Percentiles rank a stretch among this genome's conserved stretches.
phyloP scores from a whole-genome alignment of 1,140 invertebrate genomes.

The Euura saliciscinereae region DNA sequence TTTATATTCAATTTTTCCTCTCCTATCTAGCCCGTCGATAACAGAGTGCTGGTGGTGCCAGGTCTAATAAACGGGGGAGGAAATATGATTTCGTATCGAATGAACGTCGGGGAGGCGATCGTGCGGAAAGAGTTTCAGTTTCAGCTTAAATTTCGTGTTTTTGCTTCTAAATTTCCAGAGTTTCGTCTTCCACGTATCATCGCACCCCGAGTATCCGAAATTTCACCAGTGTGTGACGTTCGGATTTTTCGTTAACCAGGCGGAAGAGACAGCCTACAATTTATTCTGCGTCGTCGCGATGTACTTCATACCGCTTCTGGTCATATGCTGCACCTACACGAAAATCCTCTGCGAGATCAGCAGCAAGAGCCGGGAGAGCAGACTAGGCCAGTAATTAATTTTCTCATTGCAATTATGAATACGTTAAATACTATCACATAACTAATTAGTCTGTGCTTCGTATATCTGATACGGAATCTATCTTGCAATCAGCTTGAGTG shows the following conservation, averaged over 20 bases:
- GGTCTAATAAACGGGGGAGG: too few species aligned
- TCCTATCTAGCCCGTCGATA: too few species aligned
- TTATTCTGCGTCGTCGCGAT: slow-evolving; percentile 76
- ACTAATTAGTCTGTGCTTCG: slow-evolving; percentile 21
- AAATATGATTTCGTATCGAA: too few species aligned
- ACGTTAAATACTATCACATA: slow-evolving; percentile 21
- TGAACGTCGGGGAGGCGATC: too few species aligned
- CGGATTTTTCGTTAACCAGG: slow-evolving; percentile 67
- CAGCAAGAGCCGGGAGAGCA: slow-evolving; percentile 68
- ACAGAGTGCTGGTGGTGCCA: too few species aligned
- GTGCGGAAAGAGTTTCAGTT: too few species aligned
- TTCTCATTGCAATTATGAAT: slow-evolving; percentile 25
- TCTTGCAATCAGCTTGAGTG: background rate
- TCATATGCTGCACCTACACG: slow-evolving; percentile 77
- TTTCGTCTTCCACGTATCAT: slow-evolving; percentile 74
- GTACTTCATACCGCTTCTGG: slow-evolving; percentile 76
- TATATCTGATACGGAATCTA: background rate
- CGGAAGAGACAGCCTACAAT: slow-evolving; percentile 76
- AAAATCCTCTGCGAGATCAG: slow-evolving; percentile 78
- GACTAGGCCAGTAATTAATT: slow-evolving; percentile 32
- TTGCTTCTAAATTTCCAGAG: slow-evolving; percentile 62
- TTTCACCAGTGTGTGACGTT: slow-evolving; percentile 83
- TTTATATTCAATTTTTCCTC: too few species aligned
- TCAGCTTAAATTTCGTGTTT: background rate
- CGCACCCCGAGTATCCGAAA: slow-evolving; percentile 68